Base-by-base conservation (phyloP, 2,888 invertebrate species). In the Gortyna flavago region DNA sequence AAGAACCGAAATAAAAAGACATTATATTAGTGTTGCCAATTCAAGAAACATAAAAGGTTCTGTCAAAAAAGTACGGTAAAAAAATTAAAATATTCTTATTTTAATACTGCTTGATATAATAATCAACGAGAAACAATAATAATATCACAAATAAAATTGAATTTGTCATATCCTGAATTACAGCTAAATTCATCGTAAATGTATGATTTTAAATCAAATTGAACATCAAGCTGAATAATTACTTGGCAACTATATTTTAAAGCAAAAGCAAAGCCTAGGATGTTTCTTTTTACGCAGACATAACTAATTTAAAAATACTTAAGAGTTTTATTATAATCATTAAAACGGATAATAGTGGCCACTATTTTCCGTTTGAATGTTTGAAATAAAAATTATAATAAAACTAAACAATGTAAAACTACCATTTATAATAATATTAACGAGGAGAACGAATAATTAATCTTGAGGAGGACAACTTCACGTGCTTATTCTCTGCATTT, bases 1-100 rank as follows among this genome's bases (percentile, higher is more conserved):
- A 95, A 96, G 96, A 95, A 95, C 94, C 95, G 93, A 95, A 94
- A 94, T 93, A 95, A 96, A 95, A 95, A 95, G 95, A 89, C 89
- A 91, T 91, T 85, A 81, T 75, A 74, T 0, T 18, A 81, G 88
- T 93, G 93, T 94, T 95, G 93, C 94, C 92, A 93, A 29, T 79
- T 65, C 0, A 82, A 71, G 64, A 83, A 65, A 76, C 75, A 75
- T 57, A 65, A 44, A 65, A 44, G 11, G 62, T 70, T 2, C 62
- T 84, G 79, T 86, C 79, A 79, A 48, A 59, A 44, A 25, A 41
- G 35, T 13, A 16, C 11, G 1, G 7, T 9, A 51, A 57, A 54
- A 44, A 77, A 32, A 38, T 1, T 25, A 0, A 44, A 29, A 54
- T 5, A 7, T 9, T 29, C 11, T 48, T 32, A 1, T 48, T 38